These are phyloP conservation scores for Loxodonta africana DNA, from an alignment of 2,113 vertebrate genomes.

Conservation along the genomic window DNA sequence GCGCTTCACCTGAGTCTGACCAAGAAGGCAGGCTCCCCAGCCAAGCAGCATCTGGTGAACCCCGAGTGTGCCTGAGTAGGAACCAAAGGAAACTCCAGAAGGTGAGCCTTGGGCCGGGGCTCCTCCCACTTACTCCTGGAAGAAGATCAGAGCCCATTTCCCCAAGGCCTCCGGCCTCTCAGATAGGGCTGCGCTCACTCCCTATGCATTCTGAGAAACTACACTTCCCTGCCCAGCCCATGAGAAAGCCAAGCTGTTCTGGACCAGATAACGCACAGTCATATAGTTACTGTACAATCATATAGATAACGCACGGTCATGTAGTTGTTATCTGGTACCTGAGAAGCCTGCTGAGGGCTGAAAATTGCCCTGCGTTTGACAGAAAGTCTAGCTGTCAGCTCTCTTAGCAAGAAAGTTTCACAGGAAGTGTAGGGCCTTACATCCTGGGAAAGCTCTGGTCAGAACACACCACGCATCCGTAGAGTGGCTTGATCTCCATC, in stretches of 20 bases:
- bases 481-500: background rate
- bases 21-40: background rate
- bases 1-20: background rate
- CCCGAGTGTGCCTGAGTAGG: background rate
- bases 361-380: background rate
- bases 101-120: background rate
- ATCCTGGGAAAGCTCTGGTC: background rate
- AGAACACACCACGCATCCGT: background rate
- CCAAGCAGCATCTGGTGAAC: background rate
- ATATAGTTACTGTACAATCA: background rate
- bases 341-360: background rate
- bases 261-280: background rate
- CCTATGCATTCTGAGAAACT: background rate
- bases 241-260: constrained; percentile 52
- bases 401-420: background rate
- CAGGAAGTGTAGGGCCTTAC: background rate
- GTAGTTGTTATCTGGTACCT: background rate
- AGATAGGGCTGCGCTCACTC: background rate
- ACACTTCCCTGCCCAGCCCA: background rate
- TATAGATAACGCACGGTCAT: background rate
- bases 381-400: constrained; percentile 3
- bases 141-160: background rate
- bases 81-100: background rate
- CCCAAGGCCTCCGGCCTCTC: background rate
- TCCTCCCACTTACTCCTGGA: background rate